Conservation (phyloP, 2,113 vertebrate species). For the Chaenogobius annularis region DNA sequence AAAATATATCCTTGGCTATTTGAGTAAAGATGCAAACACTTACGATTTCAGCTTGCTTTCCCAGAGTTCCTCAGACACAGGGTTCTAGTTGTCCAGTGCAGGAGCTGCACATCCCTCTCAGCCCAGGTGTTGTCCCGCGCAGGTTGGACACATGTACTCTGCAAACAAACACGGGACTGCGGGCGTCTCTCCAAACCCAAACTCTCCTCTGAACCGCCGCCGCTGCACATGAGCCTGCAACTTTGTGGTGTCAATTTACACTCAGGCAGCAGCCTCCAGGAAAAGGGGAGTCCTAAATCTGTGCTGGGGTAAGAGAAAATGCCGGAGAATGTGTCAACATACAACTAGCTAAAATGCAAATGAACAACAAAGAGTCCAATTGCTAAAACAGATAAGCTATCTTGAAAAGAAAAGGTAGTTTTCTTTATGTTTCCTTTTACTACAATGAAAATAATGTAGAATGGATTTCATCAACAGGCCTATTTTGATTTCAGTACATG, state of each 20-base stretch:
- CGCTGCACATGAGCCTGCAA: conserved; percentile 30
- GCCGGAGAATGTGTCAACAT: background rate
- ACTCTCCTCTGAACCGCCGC: conserved; percentile 30
- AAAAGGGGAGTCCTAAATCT: background rate
- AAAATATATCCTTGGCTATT: background rate
- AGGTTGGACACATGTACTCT: conserved; percentile 22
- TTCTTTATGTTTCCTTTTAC: too few species aligned
- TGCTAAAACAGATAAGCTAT: too few species aligned
- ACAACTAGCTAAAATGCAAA: background rate
- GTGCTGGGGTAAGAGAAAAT: background rate
- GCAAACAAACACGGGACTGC: background rate
- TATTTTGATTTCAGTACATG: too few species aligned
- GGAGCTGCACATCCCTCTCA: conserved; percentile 25
- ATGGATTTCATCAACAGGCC: too few species aligned
- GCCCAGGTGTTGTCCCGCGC: conserved; percentile 54
- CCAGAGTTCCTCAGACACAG: background rate
- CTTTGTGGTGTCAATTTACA: conserved; percentile 63
- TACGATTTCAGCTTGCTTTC: conserved; percentile 17
- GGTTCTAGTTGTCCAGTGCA: conserved; percentile 7
- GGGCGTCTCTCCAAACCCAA: conserved; percentile 25
- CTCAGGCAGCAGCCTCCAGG: background rate
- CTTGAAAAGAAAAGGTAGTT: too few species aligned
- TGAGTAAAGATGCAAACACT: conserved; percentile 16
- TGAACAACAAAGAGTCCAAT: too few species aligned
- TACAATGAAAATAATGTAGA: too few species aligned